Conservation (phyloP, 2,113 vertebrate genomes). For the Siphamia tubifer region DNA sequence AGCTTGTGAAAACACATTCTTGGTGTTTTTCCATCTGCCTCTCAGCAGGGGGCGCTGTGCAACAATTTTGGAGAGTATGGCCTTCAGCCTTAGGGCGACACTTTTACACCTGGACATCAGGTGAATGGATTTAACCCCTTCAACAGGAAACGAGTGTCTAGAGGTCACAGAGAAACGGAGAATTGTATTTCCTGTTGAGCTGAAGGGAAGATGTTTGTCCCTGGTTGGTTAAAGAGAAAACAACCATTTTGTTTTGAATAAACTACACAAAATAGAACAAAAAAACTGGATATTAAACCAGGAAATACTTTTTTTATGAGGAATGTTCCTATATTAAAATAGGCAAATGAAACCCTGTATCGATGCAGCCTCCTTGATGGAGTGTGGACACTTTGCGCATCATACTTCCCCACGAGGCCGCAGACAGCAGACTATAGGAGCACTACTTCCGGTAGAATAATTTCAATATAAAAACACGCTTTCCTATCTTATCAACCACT, state of each 20-base stretch:
- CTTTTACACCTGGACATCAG: neutral
- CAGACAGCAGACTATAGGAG: neutral
- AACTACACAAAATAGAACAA: too few relatives aligned
- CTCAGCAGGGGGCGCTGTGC: constrained; percentile 51
- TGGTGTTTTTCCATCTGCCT: neutral
- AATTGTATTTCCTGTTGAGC: too few relatives aligned
- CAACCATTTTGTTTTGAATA: too few relatives aligned
- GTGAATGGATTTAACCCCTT: neutral
- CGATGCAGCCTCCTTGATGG: neutral
- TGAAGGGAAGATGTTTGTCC: too few relatives aligned
- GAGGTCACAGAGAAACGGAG: neutral
- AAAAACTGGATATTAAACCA: neutral
- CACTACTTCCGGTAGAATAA: constrained; percentile 5
- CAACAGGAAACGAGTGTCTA: neutral
- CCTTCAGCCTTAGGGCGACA: neutral
- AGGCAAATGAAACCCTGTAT: neutral
- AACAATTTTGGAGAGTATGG: neutral
- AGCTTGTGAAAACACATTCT: neutral
- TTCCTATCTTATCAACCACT: neutral
- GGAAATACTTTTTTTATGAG: neutral
- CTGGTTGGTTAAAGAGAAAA: too few relatives aligned
- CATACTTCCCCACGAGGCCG: neutral
- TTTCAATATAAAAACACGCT: constrained; percentile 43
- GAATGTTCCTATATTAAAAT: neutral
- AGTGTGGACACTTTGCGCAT: neutral